These are phyloP conservation scores for Phoenoteleia sp. DNA, from an alignment of 2,888 invertebrate genomes.

Conservation along the genomic window DNA sequence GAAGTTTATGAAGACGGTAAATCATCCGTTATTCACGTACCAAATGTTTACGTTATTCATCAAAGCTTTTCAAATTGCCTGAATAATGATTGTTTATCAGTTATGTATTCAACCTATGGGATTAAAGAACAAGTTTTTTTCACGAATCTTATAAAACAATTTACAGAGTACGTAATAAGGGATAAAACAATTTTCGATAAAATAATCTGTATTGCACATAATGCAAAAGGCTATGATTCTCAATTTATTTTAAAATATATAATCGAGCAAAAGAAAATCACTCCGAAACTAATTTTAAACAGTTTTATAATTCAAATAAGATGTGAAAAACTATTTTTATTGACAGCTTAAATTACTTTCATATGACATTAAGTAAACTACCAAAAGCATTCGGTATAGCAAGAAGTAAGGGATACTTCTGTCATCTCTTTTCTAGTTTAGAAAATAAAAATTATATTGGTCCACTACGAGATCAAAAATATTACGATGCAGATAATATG, in stretches of 20 bases:
- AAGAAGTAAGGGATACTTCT: no score
- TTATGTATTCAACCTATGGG: conserved; percentile 5
- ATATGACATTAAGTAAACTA: conserved; percentile 21
- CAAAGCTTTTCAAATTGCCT: conserved; percentile 1
- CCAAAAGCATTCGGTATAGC: no score
- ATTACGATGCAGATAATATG: no score
- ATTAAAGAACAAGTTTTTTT: conserved; percentile 41
- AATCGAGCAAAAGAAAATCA: background rate
- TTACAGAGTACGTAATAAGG: conserved; percentile 44
- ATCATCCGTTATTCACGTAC: background rate
- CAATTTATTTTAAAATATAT: conserved; percentile 27
- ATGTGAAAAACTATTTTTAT: conserved; percentile 70
- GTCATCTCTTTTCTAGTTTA: no score
- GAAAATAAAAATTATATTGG: no score
- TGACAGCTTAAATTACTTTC: conserved; percentile 75
- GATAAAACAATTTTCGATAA: conserved; percentile 7
- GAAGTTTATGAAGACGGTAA: background rate
- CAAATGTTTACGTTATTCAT: conserved; percentile 9
- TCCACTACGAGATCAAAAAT: no score
- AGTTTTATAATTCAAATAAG: conserved; percentile 69
- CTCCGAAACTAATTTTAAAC: conserved; percentile 72
- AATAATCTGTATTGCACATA: conserved; percentile 63
- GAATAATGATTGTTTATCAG: background rate
- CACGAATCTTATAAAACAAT: conserved; percentile 37
- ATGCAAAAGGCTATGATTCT: conserved; percentile 35